Percentiles rank a stretch among this genome's conserved stretches.
These are phyloP conservation scores for Tragelaphus scriptus DNA, from an alignment of 2,113 vertebrate genomes.

Conservation along the genomic window DNA sequence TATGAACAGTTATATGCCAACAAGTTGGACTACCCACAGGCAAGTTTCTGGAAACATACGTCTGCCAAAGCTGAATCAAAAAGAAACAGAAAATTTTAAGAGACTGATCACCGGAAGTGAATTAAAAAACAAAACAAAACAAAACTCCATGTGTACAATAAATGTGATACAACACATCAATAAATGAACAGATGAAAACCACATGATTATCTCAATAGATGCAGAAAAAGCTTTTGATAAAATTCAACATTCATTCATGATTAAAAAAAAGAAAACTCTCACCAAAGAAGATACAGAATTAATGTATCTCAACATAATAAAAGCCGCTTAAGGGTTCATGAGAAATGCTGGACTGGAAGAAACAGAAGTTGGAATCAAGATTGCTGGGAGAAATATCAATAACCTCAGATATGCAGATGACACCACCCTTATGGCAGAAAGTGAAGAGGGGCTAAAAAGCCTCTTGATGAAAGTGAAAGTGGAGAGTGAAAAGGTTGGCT, in stretches of 20 bases:
- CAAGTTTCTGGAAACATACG: background rate
- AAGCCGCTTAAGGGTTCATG: background rate
- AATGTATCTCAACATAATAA: background rate
- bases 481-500: too few relatives aligned
- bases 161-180: background rate
- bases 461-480: too few relatives aligned
- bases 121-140: background rate
- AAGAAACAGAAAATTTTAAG: background rate
- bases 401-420: too few relatives aligned
- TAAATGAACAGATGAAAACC: background rate
- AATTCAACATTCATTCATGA: background rate
- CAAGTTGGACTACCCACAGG: rapidly evolving
- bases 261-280: background rate
- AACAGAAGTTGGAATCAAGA: too few relatives aligned
- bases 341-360: too few relatives aligned
- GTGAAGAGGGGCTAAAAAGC: too few relatives aligned
- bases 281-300: background rate
- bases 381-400: too few relatives aligned
- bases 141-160: background rate
- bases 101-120: background rate
- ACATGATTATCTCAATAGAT: background rate
- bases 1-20: background rate
- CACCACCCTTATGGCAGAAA: too few relatives aligned
- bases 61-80: background rate
- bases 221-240: background rate